phyloP scores from a whole-genome alignment of 2,797 vertebrate species.

The Brotula barbata region DNA sequence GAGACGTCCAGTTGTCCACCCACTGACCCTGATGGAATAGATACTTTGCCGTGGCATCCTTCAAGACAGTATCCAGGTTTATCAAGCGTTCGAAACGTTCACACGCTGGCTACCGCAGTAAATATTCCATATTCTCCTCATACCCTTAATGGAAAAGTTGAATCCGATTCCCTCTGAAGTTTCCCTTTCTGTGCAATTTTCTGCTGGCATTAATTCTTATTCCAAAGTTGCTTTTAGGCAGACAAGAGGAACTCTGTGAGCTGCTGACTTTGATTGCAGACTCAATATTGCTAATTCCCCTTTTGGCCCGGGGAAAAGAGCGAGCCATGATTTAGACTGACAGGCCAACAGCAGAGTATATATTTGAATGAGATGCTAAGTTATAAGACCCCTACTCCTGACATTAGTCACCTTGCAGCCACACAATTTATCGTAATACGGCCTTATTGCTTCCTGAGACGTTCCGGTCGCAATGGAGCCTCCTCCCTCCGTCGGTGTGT shows the following conservation, averaged over 20 bases:
- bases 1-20: too few relatives aligned
- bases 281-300: constrained; percentile 77
- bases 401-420: constrained; percentile 66
- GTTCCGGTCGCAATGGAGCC: constrained; percentile 50
- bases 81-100: constrained; percentile 23
- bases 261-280: constrained; percentile 58
- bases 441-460: constrained; percentile 42
- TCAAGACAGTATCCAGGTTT: constrained; percentile 29
- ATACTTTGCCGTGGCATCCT: constrained; percentile 24
- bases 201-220: constrained; percentile 43
- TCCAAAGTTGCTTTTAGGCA: constrained; percentile 35
- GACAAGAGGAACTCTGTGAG: constrained; percentile 46
- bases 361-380: constrained; percentile 72
- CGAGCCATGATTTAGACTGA: constrained; percentile 66
- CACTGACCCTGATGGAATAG: constrained; percentile 34
- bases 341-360: constrained; percentile 66
- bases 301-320: constrained; percentile 71
- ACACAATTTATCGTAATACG: constrained; percentile 51
- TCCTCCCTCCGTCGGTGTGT: constrained; percentile 20
- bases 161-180: constrained; percentile 24
- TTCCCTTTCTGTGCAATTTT: constrained; percentile 11
- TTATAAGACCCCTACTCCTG: constrained; percentile 59
- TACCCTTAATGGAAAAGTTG: constrained; percentile 27
- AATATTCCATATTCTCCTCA: constrained; percentile 26
- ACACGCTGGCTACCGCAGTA: constrained; percentile 17